Percentiles rank a stretch among this genome's conserved stretches.
phyloP scores from a whole-genome alignment of 2,888 invertebrate genomes.

The Steinernema hermaphroditum region DNA sequence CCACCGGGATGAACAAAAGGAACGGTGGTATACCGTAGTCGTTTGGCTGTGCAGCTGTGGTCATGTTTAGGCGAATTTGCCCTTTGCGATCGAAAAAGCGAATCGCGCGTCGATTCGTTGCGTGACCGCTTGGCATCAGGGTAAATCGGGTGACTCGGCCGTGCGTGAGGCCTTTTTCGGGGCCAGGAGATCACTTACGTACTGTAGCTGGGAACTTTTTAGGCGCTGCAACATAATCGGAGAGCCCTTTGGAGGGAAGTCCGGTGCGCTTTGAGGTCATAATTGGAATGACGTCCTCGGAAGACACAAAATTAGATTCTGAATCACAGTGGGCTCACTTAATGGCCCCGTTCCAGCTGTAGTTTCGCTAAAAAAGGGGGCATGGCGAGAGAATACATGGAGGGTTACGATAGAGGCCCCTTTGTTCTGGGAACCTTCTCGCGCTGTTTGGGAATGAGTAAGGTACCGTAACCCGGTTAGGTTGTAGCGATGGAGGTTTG shows the following conservation, averaged over 20 bases:
- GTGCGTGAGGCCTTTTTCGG: conserved; percentile 12
- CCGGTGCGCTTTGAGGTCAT: not conserved
- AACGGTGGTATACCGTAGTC: too few species aligned
- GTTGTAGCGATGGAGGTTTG: too few species aligned
- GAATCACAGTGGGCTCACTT: too few species aligned
- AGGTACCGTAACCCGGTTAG: too few species aligned
- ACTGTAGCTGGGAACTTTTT: conserved; percentile 16
- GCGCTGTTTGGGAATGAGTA: too few species aligned
- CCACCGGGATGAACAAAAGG: too few species aligned
- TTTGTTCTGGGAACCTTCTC: too few species aligned
- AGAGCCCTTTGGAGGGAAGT: conserved; percentile 19
- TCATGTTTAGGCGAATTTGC: not conserved
- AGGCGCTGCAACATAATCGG: not conserved
- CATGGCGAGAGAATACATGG: too few species aligned
- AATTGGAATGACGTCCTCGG: not conserved
- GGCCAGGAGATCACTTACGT: not conserved
- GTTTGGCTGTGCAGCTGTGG: too few species aligned
- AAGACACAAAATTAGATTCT: not conserved
- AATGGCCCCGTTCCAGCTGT: too few species aligned
- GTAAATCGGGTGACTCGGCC: not conserved
- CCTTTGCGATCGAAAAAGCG: conserved; percentile 21
- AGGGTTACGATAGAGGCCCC: too few species aligned
- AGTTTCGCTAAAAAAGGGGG: too few species aligned
- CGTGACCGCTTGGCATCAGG: conserved; percentile 3
- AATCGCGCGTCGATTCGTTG: not conserved